These are phyloP conservation scores for Drosophila atripex DNA, from an alignment of 2,888 invertebrate genomes.

Conservation along the genomic window DNA sequence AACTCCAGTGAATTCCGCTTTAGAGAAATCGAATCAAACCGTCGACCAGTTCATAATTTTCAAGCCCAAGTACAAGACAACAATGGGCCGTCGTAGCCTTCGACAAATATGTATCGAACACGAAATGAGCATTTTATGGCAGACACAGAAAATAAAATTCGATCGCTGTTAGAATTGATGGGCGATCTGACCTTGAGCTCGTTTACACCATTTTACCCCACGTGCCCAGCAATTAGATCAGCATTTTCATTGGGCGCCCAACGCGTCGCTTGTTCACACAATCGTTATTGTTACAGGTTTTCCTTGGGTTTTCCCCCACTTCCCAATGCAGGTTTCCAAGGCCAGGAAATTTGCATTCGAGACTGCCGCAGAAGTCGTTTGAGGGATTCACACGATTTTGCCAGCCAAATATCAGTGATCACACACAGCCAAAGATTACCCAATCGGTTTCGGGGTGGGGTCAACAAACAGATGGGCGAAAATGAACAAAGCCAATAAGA, in stretches of 20 bases:
- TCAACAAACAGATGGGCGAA: slow-evolving; percentile 56
- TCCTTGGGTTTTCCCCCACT: slow-evolving; percentile 10
- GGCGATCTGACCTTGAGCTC: slow-evolving; percentile 33
- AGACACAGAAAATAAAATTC: slow-evolving; percentile 17
- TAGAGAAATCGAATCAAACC: slow-evolving; percentile 7
- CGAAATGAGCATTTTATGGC: slow-evolving; percentile 29
- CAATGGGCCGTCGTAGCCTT: slow-evolving; percentile 30
- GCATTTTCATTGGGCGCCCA: slow-evolving; percentile 24
- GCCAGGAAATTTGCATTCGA: slow-evolving; percentile 29
- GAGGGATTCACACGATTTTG: slow-evolving; percentile 19
- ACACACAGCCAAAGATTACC: slow-evolving; percentile 56
- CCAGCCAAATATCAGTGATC: slow-evolving; percentile 29
- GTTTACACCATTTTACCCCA: slow-evolving; percentile 19
- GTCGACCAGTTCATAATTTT: slow-evolving; percentile 22
- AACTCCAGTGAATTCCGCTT: neutral
- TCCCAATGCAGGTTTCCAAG: slow-evolving; percentile 11
- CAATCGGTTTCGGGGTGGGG: slow-evolving; percentile 47
- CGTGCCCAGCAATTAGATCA: slow-evolving; percentile 57
- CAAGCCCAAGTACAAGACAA: slow-evolving; percentile 16
- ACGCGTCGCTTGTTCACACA: slow-evolving; percentile 22
- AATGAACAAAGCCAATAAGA: slow-evolving; percentile 68
- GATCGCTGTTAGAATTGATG: slow-evolving; percentile 36
- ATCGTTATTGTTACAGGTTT: slow-evolving; percentile 38
- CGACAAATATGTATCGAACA: slow-evolving; percentile 25
- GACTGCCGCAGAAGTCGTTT: neutral